These are phyloP conservation scores for Rattus rattus DNA, from an alignment of 2,113 vertebrate genomes.

Conservation along the genomic window DNA sequence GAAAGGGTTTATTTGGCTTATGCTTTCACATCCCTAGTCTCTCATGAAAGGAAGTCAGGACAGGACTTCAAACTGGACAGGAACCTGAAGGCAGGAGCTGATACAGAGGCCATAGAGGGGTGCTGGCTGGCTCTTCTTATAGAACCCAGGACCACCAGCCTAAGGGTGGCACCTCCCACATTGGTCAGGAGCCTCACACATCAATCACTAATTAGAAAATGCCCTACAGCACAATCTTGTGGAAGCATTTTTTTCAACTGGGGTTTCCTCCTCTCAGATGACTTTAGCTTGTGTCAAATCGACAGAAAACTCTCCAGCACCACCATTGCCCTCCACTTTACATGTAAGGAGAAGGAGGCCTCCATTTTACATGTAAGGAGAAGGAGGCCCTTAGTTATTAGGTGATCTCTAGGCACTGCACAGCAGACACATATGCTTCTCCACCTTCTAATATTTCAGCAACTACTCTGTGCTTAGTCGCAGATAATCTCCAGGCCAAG, in stretches of 20 bases:
- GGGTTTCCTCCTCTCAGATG: not conserved
- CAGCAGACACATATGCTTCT: not conserved
- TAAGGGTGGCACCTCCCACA: not conserved
- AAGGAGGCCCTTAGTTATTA: not conserved
- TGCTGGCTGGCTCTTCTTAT: no score
- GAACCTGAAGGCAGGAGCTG: not conserved
- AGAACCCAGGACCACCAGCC: not conserved
- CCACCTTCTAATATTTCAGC: not conserved
- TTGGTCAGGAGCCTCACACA: not conserved
- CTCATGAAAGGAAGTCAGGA: not conserved
- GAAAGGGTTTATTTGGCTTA: not conserved
- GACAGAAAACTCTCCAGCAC: not conserved
- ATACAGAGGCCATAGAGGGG: no score
- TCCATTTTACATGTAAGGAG: slow-evolving; percentile 26
- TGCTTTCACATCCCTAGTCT: not conserved
- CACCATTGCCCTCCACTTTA: not conserved
- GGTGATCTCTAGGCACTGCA: not conserved
- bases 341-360: not conserved
- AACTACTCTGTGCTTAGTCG: not conserved
- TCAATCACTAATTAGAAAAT: not conserved
- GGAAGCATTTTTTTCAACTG: not conserved
- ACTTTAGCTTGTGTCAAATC: not conserved
- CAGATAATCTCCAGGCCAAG: not conserved
- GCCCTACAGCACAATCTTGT: not conserved
- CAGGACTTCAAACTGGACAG: not conserved